Base-by-base conservation (phyloP, 2,113 vertebrate genomes). In the Passer domesticus region DNA sequence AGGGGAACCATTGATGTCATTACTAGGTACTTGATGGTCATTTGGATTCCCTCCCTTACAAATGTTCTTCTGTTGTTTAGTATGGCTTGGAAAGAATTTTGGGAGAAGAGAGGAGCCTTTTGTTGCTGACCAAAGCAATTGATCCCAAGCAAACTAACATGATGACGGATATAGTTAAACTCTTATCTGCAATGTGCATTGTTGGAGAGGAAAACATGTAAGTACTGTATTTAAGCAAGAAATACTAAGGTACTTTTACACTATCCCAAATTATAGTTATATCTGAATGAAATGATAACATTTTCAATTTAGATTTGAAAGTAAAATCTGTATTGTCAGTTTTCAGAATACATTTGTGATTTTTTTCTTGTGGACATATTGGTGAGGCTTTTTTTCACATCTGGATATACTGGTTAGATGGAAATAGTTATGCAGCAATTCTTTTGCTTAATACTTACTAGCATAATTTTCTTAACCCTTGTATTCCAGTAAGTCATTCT, bases 191-290 rank as follows among this genome's bases (percentile, higher is more conserved):
- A 88, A 98, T 99, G 95, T 99, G 99, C 95, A 99, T 99, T 87
- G 98, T 99, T 73, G 99, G 99, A 87, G 99, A 99, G 83, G 99
- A 99, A 95, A 99, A 98, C 98, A 99, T 97, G 99, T 99, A 98
- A 96, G 99, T 98, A 66, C 25, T 47, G 19, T 41, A 19, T 68
- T 90, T 46, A 63, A 37, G 19, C 4, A 7, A 69, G n/a, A 72
- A 83, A 69, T 27, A 72, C 16, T 47, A 59, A 49, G 9, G 10
- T 46, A 44, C 52, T 56, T 69, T 79, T 84, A 62, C 2, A 2
- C 4, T 82, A 58, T 30, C 5, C 13, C 47, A 67, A 76, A 33
- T 64, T 75, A 52, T 27, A 64, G 20, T 60, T 70, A 33, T 15
- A 41, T 7, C 5, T 76, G 60, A 53, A 74, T 58, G 31, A 92